These are phyloP conservation scores for Malacoraja senta DNA, from an alignment of 2,797 vertebrate species.

Conservation along the genomic window DNA sequence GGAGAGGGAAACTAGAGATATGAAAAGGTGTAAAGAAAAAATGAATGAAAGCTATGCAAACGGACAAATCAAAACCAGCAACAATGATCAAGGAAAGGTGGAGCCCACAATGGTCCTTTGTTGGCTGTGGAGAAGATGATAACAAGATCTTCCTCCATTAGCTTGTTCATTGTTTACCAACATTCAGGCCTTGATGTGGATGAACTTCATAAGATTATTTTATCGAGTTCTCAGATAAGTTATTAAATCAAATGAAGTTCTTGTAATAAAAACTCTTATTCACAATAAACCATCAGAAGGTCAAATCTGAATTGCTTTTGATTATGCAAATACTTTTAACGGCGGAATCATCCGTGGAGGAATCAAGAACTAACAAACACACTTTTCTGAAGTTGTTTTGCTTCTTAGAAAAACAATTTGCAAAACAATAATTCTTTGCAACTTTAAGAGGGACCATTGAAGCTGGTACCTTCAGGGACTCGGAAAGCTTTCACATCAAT, in stretches of 20 bases:
- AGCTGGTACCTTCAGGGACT: slow-evolving; percentile 8
- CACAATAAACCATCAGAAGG: not conserved
- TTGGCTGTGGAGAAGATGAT: too few species aligned
- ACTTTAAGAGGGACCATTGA: slow-evolving; percentile 12
- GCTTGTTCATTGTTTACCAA: too few species aligned
- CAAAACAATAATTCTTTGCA: slow-evolving; percentile 14
- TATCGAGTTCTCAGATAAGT: not conserved
- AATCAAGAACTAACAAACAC: not conserved
- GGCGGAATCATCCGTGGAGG: not conserved
- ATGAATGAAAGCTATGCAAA: too few species aligned
- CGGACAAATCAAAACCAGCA: too few species aligned
- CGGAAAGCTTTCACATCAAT: slow-evolving; percentile 14
- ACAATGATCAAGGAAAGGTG: too few species aligned
- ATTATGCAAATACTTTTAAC: not conserved
- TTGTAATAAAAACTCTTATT: not conserved
- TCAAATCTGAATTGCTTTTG: not conserved
- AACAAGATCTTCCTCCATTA: too few species aligned
- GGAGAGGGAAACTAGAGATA: too few species aligned
- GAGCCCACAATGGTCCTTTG: too few species aligned
- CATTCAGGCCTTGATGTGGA: too few species aligned
- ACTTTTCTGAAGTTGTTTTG: slow-evolving; percentile 7
- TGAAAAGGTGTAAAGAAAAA: too few species aligned
- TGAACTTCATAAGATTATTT: not conserved
- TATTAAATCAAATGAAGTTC: not conserved
- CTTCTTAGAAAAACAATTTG: slow-evolving; percentile 30